These are phyloP conservation scores for Caenorhabditis virilis DNA, from an alignment of 2,888 invertebrate species.

Conservation along the genomic window DNA sequence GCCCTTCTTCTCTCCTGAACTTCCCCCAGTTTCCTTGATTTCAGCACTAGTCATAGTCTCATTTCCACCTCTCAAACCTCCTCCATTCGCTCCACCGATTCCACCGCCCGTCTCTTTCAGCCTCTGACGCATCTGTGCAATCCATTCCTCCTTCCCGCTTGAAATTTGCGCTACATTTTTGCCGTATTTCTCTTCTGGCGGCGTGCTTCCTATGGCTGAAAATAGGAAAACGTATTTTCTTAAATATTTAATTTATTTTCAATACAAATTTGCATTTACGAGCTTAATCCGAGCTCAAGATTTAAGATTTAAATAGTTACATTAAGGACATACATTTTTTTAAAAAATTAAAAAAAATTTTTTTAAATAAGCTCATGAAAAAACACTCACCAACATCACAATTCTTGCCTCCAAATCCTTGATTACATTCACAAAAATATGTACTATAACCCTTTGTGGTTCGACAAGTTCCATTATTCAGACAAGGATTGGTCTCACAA, in stretches of 20 bases:
- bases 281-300: too few species aligned
- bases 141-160: conserved; percentile 65
- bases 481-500: conserved; percentile 59
- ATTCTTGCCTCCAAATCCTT: conserved; percentile 59
- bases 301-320: too few species aligned
- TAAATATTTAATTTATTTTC: neutral
- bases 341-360: neutral
- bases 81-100: conserved; percentile 27
- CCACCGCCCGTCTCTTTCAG: conserved; percentile 32
- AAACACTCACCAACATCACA: conserved; percentile 62
- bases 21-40: conserved; percentile 3
- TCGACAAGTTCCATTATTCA: conserved; percentile 66
- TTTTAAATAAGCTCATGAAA: too few species aligned
- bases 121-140: conserved; percentile 58
- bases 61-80: conserved; percentile 19
- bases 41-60: neutral
- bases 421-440: conserved; percentile 63
- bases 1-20: conserved; percentile 16
- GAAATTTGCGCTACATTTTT: conserved; percentile 63
- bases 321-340: too few species aligned
- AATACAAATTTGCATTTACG: too few species aligned
- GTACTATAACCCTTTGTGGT: conserved; percentile 57
- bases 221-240: too few species aligned
- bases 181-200: conserved; percentile 53
- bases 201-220: conserved; percentile 48